phyloP scores from a whole-genome alignment of 1,140 invertebrate genomes.

The Drosophila suzukii region DNA sequence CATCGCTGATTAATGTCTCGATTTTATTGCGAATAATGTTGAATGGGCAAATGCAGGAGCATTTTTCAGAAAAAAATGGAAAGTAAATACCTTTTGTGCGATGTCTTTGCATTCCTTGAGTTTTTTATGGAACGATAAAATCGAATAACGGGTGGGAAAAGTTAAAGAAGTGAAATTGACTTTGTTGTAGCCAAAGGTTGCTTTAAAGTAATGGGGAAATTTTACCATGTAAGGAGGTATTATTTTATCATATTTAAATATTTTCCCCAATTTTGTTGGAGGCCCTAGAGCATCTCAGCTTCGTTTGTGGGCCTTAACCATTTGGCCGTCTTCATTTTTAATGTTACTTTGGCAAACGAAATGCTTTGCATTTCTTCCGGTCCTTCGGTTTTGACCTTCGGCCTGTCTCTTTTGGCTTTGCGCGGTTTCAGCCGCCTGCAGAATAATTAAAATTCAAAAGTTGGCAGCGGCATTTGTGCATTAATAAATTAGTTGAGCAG shows the following conservation, averaged over 20 bases:
- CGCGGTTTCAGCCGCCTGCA: conserved; percentile 25
- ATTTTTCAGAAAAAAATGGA: not conserved
- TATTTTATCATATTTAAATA: no score
- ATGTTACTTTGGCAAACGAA: conserved; percentile 4
- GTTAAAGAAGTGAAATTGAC: not conserved
- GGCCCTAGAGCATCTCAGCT: not conserved
- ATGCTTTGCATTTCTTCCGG: conserved; percentile 12
- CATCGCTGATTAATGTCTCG: conserved; percentile 48
- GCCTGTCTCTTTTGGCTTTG: conserved; percentile 23
- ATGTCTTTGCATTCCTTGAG: conserved; percentile 3
- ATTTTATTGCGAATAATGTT: conserved; percentile 38
- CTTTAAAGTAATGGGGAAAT: not conserved
- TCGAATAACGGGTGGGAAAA: conserved; percentile 4
- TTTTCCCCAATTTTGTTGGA: not conserved
- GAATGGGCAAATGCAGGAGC: conserved; percentile 6
- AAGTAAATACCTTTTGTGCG: conserved; percentile 12
- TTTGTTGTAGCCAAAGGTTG: not conserved
- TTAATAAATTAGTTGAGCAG: conserved; percentile 57
- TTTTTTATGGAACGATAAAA: conserved; percentile 31
- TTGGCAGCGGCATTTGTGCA: conserved; percentile 55
- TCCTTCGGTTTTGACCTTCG: conserved; percentile 27
- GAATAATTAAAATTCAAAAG: conserved; percentile 65
- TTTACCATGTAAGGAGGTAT: no score
- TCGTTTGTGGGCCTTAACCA: not conserved
- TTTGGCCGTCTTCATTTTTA: conserved; percentile 8